Evolutionary conservation across 2,797 vertebrate species (phyloP).

Genomic region (Neopelma chrysocephalum): DNA sequence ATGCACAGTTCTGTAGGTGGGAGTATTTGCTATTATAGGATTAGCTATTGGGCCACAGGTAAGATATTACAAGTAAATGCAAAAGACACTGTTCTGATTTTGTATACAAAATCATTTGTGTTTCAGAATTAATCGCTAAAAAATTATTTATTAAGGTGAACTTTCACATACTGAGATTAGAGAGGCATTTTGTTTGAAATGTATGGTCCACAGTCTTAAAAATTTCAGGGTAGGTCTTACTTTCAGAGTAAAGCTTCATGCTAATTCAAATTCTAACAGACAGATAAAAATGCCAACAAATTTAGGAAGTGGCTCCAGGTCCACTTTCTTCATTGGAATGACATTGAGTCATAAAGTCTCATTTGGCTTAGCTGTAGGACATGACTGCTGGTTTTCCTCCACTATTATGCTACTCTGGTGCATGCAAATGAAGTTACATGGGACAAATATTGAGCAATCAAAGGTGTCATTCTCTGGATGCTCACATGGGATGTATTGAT

Average conservation of each 20-base stretch:
- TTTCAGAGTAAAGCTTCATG: not conserved
- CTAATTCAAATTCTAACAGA: not conserved
- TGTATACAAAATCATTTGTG: not conserved
- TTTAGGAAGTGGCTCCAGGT: not conserved
- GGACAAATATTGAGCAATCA: not conserved
- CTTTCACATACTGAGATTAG: not conserved
- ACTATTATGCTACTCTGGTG: not conserved
- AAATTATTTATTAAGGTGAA: not conserved
- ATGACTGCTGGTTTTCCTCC: not conserved
- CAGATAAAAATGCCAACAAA: not conserved
- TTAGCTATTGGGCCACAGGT: not conserved
- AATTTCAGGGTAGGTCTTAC: not conserved
- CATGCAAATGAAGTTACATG: not conserved
- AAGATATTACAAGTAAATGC: not conserved
- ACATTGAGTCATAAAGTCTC: not conserved
- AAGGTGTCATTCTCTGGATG: not conserved
- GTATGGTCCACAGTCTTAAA: not conserved
- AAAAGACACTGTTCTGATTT: not conserved
- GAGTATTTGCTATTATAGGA: not conserved
- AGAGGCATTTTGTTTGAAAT: not conserved
- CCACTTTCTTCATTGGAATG: not conserved
- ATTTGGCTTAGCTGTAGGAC: not conserved
- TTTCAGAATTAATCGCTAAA: not conserved
- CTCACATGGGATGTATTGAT: not conserved
- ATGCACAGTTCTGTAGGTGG: not conserved